Conservation (phyloP, 2,797 vertebrate genomes). For the Sebastes matsubarae region DNA sequence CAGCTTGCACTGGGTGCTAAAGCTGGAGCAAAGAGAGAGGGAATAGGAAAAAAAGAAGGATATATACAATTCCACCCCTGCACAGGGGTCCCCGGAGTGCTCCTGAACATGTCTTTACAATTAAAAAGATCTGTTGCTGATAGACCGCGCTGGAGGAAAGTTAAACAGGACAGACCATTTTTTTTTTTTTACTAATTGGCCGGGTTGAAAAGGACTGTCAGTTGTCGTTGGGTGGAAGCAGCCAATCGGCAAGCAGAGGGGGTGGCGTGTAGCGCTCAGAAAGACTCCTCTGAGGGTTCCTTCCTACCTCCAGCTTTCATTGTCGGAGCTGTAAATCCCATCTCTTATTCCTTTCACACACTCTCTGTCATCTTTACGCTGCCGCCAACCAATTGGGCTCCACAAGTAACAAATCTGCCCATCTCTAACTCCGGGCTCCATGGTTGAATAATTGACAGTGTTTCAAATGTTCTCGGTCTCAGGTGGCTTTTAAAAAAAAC, state of each 20-base stretch:
- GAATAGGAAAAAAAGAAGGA: constrained; percentile 31
- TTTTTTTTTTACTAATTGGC: constrained; percentile 65
- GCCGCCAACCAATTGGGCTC: constrained; percentile 38
- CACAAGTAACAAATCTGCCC: constrained; percentile 50
- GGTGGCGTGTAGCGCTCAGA: neutral
- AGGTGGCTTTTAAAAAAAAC: constrained; percentile 44
- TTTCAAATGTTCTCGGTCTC: constrained; percentile 59
- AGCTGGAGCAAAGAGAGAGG: constrained; percentile 31
- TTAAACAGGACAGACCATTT: constrained; percentile 24
- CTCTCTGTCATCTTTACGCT: constrained; percentile 33
- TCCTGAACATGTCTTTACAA: constrained; percentile 57
- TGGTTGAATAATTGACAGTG: constrained; percentile 55
- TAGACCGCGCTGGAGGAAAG: neutral
- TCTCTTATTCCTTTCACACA: constrained; percentile 31
- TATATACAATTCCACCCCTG: constrained; percentile 33
- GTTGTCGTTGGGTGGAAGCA: constrained; percentile 36
- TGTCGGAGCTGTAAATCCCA: constrained; percentile 45
- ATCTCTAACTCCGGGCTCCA: constrained; percentile 32
- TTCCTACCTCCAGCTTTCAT: constrained; percentile 46
- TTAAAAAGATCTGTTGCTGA: constrained; percentile 59
- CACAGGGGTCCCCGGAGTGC: constrained; percentile 41
- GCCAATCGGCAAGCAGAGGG: constrained; percentile 34
- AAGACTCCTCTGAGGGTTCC: constrained; percentile 38
- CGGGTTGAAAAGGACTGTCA: constrained; percentile 43
- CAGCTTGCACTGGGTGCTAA: constrained; percentile 55